Evolutionary conservation across 2,113 vertebrate species (phyloP), one percentile per base, ranked within the genome.

Genomic region (Paedocypris sp.): DNA sequence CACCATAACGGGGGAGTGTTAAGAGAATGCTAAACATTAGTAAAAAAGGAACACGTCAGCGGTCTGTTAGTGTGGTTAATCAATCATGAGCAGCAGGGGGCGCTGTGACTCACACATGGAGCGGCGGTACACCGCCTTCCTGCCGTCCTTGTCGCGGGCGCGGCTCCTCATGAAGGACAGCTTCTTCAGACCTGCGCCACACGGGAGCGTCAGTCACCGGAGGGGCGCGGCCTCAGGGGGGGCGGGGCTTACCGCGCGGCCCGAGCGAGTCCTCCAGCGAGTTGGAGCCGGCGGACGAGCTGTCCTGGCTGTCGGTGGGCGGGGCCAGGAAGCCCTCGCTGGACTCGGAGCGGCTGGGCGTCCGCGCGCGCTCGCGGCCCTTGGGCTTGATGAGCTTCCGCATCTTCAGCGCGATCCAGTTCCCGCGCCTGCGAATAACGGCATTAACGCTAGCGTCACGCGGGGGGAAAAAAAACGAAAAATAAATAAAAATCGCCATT

Each of bases 141-240:
- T 88, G 88, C 91, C 88, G 93, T 99, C 95, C 90, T 97, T 98
- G 83, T 98, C 95, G 92, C 97, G 97, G 87, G 93, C 92, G 91
- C 90, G 91, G 93, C 94, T 99, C 95, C 95, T 93, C 93, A 98
- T 94, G 91, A 99, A 97, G 86, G 95, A 91, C 87, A 99, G 90
- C 88, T 90, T 92, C 93, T 97, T 97, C 86, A 97, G 85, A 82
- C 94, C 91, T 90, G n/a, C n/a, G n/a, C n/a, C n/a, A n/a, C n/a
- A n/a, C n/a, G n/a, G n/a, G n/a, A n/a, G n/a, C n/a, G n/a, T n/a
- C n/a, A n/a, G 90, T 86, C 86, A 85, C 85, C 89, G 89, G 82
- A 77, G 90, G 89, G 35, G 33, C 25, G 85, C 86, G n/a, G n/a
- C n/a, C n/a, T n/a, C n/a, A n/a, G n/a, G n/a, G n/a, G n/a, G n/a